Evolutionary conservation across 1,140 invertebrate species (phyloP).

Genomic region (Nomia melanderi): DNA sequence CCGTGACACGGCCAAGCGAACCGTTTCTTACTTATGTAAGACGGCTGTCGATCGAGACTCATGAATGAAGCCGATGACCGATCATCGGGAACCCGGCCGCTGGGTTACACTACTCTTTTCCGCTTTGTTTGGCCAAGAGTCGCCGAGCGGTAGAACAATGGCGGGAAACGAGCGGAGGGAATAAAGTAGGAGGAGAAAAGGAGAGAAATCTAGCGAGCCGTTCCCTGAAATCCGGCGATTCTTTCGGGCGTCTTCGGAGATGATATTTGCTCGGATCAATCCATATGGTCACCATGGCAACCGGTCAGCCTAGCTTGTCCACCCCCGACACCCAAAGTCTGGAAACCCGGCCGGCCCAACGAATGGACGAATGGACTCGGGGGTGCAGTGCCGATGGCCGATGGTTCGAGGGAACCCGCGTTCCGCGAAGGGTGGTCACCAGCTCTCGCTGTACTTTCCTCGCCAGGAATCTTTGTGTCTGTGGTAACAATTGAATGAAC

Average conservation of each 20-base stretch:
- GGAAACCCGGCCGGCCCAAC: constrained; percentile 63
- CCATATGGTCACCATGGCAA: constrained; percentile 79
- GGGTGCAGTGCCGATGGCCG: constrained; percentile 56
- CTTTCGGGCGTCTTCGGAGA: constrained; percentile 79
- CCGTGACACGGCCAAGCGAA: neutral
- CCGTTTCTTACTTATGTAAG: constrained; percentile 11
- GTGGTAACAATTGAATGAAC: constrained; percentile 22
- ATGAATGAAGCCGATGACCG: constrained; percentile 20
- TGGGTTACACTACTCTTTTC: constrained; percentile 7
- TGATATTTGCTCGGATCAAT: constrained; percentile 81
- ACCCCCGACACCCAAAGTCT: constrained; percentile 70
- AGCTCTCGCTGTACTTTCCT: constrained; percentile 30
- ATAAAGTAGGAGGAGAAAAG: constrained; percentile 23
- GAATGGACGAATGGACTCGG: constrained; percentile 66
- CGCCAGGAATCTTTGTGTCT: constrained; percentile 27
- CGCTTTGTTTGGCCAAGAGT: neutral
- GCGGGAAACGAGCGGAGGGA: constrained; percentile 11
- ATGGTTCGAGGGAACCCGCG: constrained; percentile 55
- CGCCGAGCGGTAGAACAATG: constrained; percentile 1
- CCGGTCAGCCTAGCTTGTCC: constrained; percentile 76
- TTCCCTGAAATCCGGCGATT: constrained; percentile 77
- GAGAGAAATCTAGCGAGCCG: constrained; percentile 58
- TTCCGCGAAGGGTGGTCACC: constrained; percentile 51
- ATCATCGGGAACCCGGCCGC: constrained; percentile 13
- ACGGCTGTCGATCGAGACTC: neutral